phyloP scores from a whole-genome alignment of 2,797 vertebrate species.

The Zalophus californianus region DNA sequence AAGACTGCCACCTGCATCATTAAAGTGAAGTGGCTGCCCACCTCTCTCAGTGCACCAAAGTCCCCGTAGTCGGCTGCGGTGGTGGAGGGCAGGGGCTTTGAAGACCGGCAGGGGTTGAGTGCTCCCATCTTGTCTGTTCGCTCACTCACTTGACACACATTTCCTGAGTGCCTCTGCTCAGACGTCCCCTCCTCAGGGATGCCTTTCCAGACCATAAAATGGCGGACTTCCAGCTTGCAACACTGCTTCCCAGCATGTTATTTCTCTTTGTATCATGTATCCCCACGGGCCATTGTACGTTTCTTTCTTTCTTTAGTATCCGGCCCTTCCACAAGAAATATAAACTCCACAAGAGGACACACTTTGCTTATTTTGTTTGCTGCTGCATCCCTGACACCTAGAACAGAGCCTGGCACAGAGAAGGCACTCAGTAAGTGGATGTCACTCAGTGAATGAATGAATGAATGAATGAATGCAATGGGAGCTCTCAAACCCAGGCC shows the following conservation, averaged over 20 bases:
- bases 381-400: not conserved
- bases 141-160: no score
- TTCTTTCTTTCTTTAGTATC: not conserved
- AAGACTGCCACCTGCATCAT: not conserved
- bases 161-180: not conserved
- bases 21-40: not conserved
- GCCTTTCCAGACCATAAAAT: not conserved
- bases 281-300: not conserved
- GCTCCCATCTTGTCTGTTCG: not conserved
- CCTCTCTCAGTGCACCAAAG: not conserved
- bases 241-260: fast-evolving
- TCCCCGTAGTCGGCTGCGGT: no score
- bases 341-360: not conserved
- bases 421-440: not conserved
- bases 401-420: not conserved
- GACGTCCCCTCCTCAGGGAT: not conserved
- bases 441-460: not conserved
- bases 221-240: not conserved
- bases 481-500: not conserved
- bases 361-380: not conserved
- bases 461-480: not conserved
- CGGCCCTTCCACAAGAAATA: not conserved
- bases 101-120: not conserved
- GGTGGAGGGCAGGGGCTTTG: not conserved
- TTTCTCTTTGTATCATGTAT: not conserved